Evolutionary conservation across 2,797 vertebrate genomes (phyloP), one percentile per base, ranked within the genome.

Genomic region (Xerus rutilus): DNA sequence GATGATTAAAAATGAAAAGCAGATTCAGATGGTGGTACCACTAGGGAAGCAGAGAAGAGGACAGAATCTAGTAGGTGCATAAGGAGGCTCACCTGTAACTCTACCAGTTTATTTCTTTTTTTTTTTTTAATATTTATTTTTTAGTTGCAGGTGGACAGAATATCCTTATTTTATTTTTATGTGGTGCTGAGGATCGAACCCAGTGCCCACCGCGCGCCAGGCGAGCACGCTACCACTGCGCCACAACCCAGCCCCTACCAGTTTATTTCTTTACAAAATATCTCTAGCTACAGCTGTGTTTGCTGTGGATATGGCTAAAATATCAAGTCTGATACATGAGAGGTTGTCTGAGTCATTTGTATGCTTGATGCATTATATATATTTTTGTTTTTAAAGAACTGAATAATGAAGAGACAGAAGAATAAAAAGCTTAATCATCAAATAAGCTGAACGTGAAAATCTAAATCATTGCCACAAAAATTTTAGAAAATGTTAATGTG

Each of bases 401-500:
- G 25, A 23, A 77, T 45, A 57, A 70, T 28, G 14, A 25, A 30
- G 35, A 72, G 13, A 83, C 21, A 20, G 85, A 20, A 83, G 25
- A 82, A 32, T 43, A 77, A 70, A 70, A 70, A 10, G 1, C 2
- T 57, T 39, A 12, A 35, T 17, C 30, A 43, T 35, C 65, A 30
- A 70, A 83, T 4, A 87, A 23, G 32, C 25, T 35, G 76, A 87
- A 93, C 1, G 32, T 25, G 6, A 64, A 64, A 82, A 45, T 84
- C 45, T 49, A 35, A 70, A 30, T 25, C 52, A 52, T 9, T n/a
- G n/a, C 23, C 35, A 79, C 43, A 32, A 83, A 93, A 69, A 81
- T 17, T 83, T 87, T 78, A 84, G 14, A 93, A 64, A 95, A 88
- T n/a, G 11, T 54, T 43, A 54, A 20, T 39, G 59, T 47, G 65